Evolutionary conservation across 2,113 vertebrate genomes (phyloP), one percentile per base, ranked within the genome.

Genomic region (Pionites leucogaster): DNA sequence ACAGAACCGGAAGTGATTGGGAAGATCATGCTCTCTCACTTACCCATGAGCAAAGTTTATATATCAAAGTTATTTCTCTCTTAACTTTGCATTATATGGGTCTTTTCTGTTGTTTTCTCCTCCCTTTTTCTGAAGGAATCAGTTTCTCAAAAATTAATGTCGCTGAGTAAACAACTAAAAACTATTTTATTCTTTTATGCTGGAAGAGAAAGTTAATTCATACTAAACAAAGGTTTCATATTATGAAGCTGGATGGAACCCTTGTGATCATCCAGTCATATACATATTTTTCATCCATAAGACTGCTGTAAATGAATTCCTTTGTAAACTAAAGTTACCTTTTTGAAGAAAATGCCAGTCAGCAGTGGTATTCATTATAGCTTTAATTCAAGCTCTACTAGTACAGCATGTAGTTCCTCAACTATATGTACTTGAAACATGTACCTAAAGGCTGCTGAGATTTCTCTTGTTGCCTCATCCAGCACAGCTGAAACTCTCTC

Each of bases 401-500:
- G 22, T 76, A 75, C 50, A 78, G 31, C 14, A 44, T 7, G 2
- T 84, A 27, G 35, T 57, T 80, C 13, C 35, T 95, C 46, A 80
- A 81, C 88, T 92, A 94, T 93, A 95, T 92, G 82, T 96, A 88
- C 74, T 60, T 92, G 97, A 98, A 98, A 96, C 97, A 59, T 17
- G 49, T 80, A 79, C 53, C n/a, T 79, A 37, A 92, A 86, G 68
- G 53, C 64, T 76, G 53, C 35, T 84, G n/a, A 79, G 63, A 90
- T 92, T 96, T 92, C 35, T 92, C 37, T 98, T 97, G 96, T 98
- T 98, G 93, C 92, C 88, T 92, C 82, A 94, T 90, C 78, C 65
- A 65, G 93, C 88, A 86, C 78, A 92, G 82, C 46, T 90, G 86
- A 91, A 97, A 84, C 86, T 95, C 76, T 67, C 9, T 96, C 80